These are phyloP conservation scores for Steinernema scapterisci DNA, from an alignment of 2,888 invertebrate genomes.

Conservation along the genomic window DNA sequence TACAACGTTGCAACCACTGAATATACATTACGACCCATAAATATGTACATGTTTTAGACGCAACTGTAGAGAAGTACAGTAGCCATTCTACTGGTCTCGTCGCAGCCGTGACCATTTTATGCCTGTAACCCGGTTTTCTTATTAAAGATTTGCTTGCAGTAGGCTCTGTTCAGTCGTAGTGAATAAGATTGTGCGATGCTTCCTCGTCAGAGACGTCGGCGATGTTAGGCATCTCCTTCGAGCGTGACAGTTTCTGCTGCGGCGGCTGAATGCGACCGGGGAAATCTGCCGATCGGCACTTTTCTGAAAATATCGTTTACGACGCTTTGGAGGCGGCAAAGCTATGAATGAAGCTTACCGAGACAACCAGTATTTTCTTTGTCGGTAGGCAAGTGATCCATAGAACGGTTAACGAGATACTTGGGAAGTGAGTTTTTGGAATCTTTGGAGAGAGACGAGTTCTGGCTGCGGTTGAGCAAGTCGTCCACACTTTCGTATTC, in stretches of 20 bases:
- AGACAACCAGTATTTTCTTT: conserved; percentile 42
- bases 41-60: no score
- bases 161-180: background rate
- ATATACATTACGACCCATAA: no score
- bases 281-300: conserved; percentile 46
- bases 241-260: conserved; percentile 40
- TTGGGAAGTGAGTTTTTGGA: conserved; percentile 34
- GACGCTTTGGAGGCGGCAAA: background rate
- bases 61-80: no score
- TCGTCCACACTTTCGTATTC: conserved; percentile 33
- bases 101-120: no score
- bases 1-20: no score
- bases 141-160: background rate
- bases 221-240: conserved; percentile 49
- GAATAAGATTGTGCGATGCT: conserved; percentile 29
- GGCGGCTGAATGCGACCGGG: conserved; percentile 37
- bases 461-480: conserved; percentile 30
- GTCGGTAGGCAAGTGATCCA: conserved; percentile 39
- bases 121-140: background rate
- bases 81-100: no score
- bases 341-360: conserved; percentile 29
- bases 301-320: conserved; percentile 41
- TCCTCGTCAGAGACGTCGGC: conserved; percentile 43
- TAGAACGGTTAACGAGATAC: conserved; percentile 42
- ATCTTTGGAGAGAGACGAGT: conserved; percentile 8